Evolutionary conservation across 2,797 vertebrate genomes (phyloP).

Genomic region (Poeciliopsis paucimaculata): DNA sequence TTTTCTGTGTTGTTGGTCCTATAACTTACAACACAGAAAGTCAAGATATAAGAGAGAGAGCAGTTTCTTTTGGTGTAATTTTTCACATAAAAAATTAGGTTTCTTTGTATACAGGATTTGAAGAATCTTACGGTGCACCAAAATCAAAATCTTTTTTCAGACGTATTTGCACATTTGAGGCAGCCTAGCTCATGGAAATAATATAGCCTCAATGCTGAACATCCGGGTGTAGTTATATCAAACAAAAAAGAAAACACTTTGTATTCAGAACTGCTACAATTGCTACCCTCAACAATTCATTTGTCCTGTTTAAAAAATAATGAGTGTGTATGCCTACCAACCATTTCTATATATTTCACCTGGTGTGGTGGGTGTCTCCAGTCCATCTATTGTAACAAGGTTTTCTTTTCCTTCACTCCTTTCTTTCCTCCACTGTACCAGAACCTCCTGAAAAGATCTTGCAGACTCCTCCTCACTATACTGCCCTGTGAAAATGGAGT

Average conservation of each 20-base stretch:
- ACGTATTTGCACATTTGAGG: not conserved
- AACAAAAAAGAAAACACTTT: not conserved
- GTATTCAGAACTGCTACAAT: not conserved
- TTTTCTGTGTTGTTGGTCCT: too few species aligned
- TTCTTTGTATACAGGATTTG: not conserved
- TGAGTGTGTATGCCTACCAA: not conserved
- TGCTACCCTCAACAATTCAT: not conserved
- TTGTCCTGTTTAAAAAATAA: not conserved
- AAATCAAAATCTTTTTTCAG: not conserved
- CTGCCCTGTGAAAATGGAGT: constrained; percentile 70
- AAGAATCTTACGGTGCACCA: not conserved
- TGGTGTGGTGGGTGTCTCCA: constrained; percentile 50
- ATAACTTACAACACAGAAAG: too few species aligned
- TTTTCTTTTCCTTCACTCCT: constrained; percentile 19
- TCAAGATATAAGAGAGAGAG: not conserved
- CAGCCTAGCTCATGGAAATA: not conserved
- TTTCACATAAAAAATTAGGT: not conserved
- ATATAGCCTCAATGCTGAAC: not conserved
- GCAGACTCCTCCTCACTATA: constrained; percentile 85
- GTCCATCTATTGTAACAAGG: not conserved
- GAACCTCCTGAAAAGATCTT: constrained; percentile 83
- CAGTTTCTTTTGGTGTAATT: not conserved
- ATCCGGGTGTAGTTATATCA: not conserved
- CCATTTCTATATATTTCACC: constrained; percentile 70
- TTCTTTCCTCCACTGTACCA: constrained; percentile 82